Percentiles rank a stretch among this genome's conserved stretches.
Conservation (phyloP, 2,888 invertebrate species). For the Lasioglossum malachurum region DNA sequence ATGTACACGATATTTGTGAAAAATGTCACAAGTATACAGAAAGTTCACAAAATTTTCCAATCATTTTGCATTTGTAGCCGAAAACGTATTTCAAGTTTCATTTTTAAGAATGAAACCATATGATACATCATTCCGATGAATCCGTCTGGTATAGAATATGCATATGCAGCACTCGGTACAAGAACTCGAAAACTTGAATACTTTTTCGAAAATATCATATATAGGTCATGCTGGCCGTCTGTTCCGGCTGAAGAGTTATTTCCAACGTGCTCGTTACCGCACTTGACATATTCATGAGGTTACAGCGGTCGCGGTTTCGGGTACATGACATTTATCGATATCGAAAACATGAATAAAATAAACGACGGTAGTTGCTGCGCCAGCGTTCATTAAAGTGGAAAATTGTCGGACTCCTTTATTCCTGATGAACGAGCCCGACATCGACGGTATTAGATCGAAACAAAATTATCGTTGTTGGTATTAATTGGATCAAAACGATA, state of each 20-base stretch:
- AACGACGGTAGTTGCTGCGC: not conserved
- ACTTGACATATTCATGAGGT: slow-evolving; percentile 6
- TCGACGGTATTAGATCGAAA: not conserved
- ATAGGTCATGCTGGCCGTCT: not conserved
- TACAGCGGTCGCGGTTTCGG: not conserved
- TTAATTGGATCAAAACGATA: not conserved
- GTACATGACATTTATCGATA: not conserved
- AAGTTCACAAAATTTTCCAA: no score
- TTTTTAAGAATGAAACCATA: no score
- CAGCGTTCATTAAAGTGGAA: not conserved
- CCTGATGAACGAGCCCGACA: not conserved
- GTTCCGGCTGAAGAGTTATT: not conserved
- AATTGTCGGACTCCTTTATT: not conserved
- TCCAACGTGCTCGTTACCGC: not conserved
- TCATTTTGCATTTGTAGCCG: no score
- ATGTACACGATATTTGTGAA: not conserved
- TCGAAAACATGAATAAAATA: not conserved
- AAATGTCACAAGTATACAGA: no score
- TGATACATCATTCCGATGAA: no score
- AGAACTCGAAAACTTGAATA: not conserved
- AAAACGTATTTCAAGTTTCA: no score
- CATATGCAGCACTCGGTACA: not conserved
- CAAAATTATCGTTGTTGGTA: not conserved
- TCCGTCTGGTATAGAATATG: no score
- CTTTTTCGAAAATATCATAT: not conserved